Percentiles rank a stretch among this genome's conserved stretches.
phyloP scores from a whole-genome alignment of 2,888 invertebrate species.

The Metellina segmentata region DNA sequence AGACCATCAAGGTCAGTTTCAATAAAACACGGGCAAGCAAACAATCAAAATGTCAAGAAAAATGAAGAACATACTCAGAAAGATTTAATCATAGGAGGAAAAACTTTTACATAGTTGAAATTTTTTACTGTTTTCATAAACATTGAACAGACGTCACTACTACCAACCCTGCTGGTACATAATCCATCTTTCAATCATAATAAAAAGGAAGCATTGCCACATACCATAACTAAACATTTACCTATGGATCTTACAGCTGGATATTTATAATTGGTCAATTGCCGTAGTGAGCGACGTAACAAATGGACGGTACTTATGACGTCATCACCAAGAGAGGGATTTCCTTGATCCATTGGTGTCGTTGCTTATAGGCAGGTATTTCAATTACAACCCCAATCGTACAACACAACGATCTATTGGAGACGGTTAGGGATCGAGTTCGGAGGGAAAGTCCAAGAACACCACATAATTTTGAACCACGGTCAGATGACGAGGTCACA shows the following conservation, averaged over 20 bases:
- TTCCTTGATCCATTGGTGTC: too few species aligned
- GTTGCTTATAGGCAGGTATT: too few species aligned
- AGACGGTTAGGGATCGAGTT: too few species aligned
- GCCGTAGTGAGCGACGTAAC: too few species aligned
- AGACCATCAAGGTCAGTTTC: neutral
- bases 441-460: too few species aligned
- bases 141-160: conserved; percentile 44
- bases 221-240: neutral
- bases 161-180: neutral
- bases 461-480: too few species aligned
- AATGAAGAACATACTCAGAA: neutral
- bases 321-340: too few species aligned
- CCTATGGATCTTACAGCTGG: neutral
- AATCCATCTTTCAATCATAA: conserved; percentile 31
- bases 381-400: too few species aligned
- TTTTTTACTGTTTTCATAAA: conserved; percentile 25
- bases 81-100: conserved; percentile 24
- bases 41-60: neutral
- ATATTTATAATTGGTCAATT: neutral
- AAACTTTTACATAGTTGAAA: neutral
- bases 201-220: conserved; percentile 25
- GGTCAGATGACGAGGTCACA: too few species aligned
- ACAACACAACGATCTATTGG: too few species aligned
- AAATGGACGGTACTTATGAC: too few species aligned
- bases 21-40: neutral